These are phyloP conservation scores for Thrips palmi DNA, from an alignment of 1,140 invertebrate species.

Conservation along the genomic window DNA sequence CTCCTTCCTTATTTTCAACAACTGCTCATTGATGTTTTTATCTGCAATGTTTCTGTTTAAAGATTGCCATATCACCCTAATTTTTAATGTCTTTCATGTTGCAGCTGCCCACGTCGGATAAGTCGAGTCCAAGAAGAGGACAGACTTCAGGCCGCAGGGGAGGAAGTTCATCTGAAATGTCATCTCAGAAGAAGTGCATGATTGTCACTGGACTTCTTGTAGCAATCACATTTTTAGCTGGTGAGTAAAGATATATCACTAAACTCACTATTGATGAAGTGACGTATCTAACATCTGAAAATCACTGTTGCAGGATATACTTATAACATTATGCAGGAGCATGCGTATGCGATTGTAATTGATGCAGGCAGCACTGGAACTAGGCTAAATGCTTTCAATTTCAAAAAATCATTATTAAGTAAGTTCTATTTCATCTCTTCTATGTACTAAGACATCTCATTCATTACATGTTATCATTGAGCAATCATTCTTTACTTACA, in stretches of 20 bases:
- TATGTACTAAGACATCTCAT: not conserved
- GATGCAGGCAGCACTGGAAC: slow-evolving; percentile 94
- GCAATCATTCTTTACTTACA: slow-evolving; percentile 18
- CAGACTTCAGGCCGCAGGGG: slow-evolving; percentile 2
- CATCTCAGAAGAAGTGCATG: slow-evolving; percentile 3
- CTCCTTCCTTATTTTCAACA: too few species aligned
- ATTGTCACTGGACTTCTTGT: slow-evolving; percentile 5
- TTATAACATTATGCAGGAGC: slow-evolving; percentile 48
- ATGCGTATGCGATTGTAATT: slow-evolving; percentile 79
- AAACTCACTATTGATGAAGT: too few species aligned
- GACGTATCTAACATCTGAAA: too few species aligned
- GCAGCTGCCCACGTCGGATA: slow-evolving; percentile 9
- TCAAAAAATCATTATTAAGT: slow-evolving; percentile 53
- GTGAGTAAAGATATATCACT: slow-evolving; percentile 6
- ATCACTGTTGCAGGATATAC: too few species aligned
- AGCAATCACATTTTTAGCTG: slow-evolving; percentile 2
- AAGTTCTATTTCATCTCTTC: slow-evolving; percentile 11
- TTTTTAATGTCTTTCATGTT: too few species aligned
- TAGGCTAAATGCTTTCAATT: slow-evolving; percentile 75
- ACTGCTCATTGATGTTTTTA: too few species aligned
- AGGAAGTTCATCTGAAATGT: too few species aligned
- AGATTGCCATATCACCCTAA: too few species aligned
- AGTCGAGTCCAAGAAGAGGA: not conserved
- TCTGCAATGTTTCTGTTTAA: too few species aligned
- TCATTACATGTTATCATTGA: slow-evolving; percentile 7